Evolutionary conservation across 2,113 vertebrate species (phyloP).

Genomic region (Hyaena hyaena): DNA sequence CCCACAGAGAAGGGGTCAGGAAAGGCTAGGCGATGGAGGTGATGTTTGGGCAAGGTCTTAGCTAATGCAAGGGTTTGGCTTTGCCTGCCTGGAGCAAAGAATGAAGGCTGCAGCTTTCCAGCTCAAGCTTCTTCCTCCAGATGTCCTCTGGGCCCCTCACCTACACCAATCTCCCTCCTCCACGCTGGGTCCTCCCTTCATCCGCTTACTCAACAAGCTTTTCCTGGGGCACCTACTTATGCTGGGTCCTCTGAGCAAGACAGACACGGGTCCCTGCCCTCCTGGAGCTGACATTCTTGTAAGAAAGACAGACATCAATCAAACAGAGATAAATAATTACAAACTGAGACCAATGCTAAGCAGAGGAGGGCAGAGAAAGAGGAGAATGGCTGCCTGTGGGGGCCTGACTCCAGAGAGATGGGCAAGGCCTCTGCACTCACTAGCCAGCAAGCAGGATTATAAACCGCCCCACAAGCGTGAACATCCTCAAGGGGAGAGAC

Average conservation of each 20-base stretch:
- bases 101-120: neutral
- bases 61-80: neutral
- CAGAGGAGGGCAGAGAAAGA: neutral
- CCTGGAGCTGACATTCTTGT: neutral
- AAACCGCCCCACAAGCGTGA: neutral
- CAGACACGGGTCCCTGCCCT: neutral
- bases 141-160: neutral
- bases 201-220: neutral
- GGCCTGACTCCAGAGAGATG: neutral
- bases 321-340: neutral
- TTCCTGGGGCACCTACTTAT: neutral
- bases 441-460: conserved; percentile 4
- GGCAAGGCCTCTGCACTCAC: neutral
- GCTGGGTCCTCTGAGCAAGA: neutral
- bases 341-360: neutral
- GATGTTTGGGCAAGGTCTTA: neutral
- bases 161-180: neutral
- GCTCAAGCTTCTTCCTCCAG: neutral
- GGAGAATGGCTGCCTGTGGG: neutral
- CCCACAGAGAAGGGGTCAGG: neutral
- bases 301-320: neutral
- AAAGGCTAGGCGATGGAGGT: neutral
- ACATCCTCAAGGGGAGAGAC: neutral
- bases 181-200: neutral
- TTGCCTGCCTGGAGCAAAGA: neutral